A percentile compares a stretch with the other conserved stretches of the same genome.
phyloP scores from a whole-genome alignment of 2,113 vertebrate genomes.

The Macroglossus sobrinus region DNA sequence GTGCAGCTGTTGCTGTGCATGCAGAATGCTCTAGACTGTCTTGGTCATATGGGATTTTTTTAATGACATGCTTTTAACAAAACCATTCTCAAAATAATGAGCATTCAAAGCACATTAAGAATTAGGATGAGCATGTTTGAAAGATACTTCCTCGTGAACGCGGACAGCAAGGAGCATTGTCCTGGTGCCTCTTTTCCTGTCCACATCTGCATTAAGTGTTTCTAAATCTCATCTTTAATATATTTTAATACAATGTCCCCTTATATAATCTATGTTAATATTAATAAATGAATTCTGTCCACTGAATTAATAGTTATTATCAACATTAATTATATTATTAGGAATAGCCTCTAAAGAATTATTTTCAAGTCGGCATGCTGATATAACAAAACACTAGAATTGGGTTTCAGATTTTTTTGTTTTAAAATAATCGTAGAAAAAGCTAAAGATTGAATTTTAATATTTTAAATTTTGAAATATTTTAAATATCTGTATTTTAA shows the following conservation, averaged over 20 bases:
- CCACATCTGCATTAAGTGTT: background rate
- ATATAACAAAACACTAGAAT: background rate
- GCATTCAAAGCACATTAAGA: background rate
- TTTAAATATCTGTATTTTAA: background rate
- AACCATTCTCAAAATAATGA: background rate
- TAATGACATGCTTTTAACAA: background rate
- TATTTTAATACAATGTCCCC: background rate
- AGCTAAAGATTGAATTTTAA: background rate
- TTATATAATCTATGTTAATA: background rate
- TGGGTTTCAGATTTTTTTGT: background rate
- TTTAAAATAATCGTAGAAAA: slow-evolving; percentile 27
- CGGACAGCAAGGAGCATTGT: background rate
- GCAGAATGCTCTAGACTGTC: background rate
- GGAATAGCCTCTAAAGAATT: background rate
- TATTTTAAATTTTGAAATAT: background rate
- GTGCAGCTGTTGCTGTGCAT: background rate
- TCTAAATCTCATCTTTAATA: background rate
- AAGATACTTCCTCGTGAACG: background rate
- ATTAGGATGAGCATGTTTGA: background rate
- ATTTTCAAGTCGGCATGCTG: background rate
- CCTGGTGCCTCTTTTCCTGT: background rate
- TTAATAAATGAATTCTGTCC: background rate
- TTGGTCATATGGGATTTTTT: background rate
- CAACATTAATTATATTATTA: background rate
- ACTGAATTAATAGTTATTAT: background rate